These are phyloP conservation scores for Oryzias melastigma DNA, from an alignment of 2,113 vertebrate species.

Conservation along the genomic window DNA sequence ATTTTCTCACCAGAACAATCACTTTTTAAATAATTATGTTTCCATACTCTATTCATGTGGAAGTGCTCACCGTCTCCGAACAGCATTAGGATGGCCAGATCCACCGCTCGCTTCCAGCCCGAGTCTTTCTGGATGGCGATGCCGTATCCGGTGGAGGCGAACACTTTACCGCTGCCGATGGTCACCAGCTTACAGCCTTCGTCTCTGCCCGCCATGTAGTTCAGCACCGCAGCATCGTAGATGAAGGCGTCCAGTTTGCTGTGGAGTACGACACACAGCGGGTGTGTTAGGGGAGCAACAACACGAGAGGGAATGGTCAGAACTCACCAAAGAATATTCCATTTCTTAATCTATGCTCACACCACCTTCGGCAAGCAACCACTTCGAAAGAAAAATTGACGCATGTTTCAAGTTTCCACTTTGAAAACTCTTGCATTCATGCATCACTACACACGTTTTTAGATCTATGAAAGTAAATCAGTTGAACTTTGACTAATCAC, in stretches of 20 bases:
- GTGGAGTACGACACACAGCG: conserved; percentile 7
- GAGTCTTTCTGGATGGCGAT: conserved; percentile 98
- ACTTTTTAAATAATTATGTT: not conserved
- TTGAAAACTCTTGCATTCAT: no score
- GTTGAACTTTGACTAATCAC: no score
- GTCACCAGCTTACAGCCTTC: conserved; percentile 98
- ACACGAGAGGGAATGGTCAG: not conserved
- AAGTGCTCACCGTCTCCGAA: conserved; percentile 89
- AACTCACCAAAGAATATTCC: no score
- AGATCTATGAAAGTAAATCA: no score
- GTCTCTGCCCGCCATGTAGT: conserved; percentile 98
- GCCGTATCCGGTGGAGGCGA: conserved; percentile 96
- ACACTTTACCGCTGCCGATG: conserved; percentile 97
- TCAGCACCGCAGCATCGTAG: conserved; percentile 97
- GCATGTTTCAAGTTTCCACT: no score
- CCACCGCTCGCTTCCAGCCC: conserved; percentile 95
- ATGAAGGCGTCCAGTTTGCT: conserved; percentile 99
- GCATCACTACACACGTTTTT: no score
- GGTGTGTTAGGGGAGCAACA: not conserved
- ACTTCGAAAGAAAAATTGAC: no score
- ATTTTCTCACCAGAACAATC: no score
- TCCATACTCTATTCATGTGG: not conserved
- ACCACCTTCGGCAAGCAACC: no score
- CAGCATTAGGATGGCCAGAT: conserved; percentile 95
- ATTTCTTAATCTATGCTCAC: no score